Base-by-base conservation (phyloP, 2,888 invertebrate species). In the Anthrax anthrax region DNA sequence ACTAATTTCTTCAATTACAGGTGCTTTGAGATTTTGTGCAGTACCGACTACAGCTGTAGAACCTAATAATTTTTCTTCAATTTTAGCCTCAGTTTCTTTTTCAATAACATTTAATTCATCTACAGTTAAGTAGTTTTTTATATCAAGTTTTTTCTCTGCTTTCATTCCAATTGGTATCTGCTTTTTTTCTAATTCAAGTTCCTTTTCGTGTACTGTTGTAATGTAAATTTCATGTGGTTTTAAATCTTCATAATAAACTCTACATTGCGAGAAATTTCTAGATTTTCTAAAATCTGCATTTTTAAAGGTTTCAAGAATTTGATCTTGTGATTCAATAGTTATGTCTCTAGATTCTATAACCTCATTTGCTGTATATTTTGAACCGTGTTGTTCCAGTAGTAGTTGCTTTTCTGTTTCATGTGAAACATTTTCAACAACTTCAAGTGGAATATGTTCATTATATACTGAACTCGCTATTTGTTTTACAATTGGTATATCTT, bases 341-440 rank as follows among this genome's bases (percentile, higher is more conserved):
- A 78, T 67, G 60, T 81, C 78, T 52, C 74, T 70, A 23, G 77
- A 67, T 50, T 72, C 72, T 10, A 84, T 54, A 18, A 70, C 73
- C 36, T 73, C 59, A 57, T 76, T 75, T n/a, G 82, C 83, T 40
- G 65, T 61, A n/a, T n/a, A n/a, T n/a, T n/a, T n/a, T n/a, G n/a
- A n/a, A n/a, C n/a, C n/a, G n/a, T n/a, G n/a, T n/a, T n/a, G n/a
- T n/a, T n/a, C n/a, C n/a, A n/a, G n/a, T n/a, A n/a, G n/a, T n/a
- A n/a, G n/a, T 18, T 68, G 67, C 40, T 70, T 72, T 70, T 82
- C 82, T 38, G 75, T 74, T 67, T 85, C 85, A 64, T 82, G 79
- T 10, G 78, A 58, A n/a, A 75, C 60, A 1, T 78, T 71, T 55
- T 76, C 72, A 9, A 73, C 71, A 27, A 72, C 59, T 57, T 76